Percentiles rank a stretch among this genome's conserved stretches.
These are phyloP conservation scores for Cydia strobilella DNA, from an alignment of 1,140 invertebrate species.

Conservation along the genomic window DNA sequence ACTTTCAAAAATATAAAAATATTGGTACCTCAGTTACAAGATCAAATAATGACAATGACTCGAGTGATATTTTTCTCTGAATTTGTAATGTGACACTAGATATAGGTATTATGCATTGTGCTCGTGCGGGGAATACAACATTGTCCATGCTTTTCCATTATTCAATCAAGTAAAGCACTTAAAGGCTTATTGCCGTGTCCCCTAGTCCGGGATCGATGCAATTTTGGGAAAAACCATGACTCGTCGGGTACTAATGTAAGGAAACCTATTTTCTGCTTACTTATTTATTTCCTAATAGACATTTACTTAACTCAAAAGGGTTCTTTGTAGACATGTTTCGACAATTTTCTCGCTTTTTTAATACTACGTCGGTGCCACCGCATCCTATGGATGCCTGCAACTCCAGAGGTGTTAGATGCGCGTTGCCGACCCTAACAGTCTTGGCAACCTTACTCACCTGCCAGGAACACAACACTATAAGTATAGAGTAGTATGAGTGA, in stretches of 20 bases:
- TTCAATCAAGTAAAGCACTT: constrained; percentile 60
- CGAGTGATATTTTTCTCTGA: background rate
- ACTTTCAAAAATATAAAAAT: too few relatives aligned
- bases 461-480: too few relatives aligned
- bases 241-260: constrained; percentile 35
- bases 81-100: background rate
- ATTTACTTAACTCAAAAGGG: background rate
- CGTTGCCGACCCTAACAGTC: too few relatives aligned
- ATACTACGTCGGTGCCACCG: too few relatives aligned
- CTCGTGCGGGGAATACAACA: constrained; percentile 38
- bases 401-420: too few relatives aligned
- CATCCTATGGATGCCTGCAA: too few relatives aligned
- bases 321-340: background rate
- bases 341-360: background rate
- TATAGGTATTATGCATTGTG: constrained; percentile 11
- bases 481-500: too few relatives aligned
- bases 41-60: too few relatives aligned
- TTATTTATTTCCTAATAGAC: background rate
- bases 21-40: too few relatives aligned
- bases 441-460: too few relatives aligned
- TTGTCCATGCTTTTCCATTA: constrained; percentile 52
- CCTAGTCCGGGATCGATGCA: constrained; percentile 60
- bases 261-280: background rate
- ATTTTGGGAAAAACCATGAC: constrained; percentile 62
- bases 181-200: constrained; percentile 56